These are phyloP conservation scores for Apotomis turbidana DNA, from an alignment of 2,888 invertebrate genomes.

Conservation along the genomic window DNA sequence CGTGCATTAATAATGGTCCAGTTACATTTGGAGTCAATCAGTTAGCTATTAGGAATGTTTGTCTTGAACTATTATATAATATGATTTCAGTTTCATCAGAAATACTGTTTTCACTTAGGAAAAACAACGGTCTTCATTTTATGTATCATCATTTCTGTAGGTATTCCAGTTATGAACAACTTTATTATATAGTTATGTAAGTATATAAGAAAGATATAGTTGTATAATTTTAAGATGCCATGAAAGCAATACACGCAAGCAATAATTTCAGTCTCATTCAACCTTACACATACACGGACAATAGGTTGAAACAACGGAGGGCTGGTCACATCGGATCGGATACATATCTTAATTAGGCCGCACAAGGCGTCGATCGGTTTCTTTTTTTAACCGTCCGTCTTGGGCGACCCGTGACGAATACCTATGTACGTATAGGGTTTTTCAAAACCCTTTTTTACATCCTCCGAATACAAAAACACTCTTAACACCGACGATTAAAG, in stretches of 20 bases:
- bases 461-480: constrained; percentile 5
- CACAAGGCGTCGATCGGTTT: constrained; percentile 74
- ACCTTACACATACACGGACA: constrained; percentile 56
- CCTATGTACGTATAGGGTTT: constrained; percentile 54
- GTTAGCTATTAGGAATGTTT: no score
- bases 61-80: no score
- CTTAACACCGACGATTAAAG: constrained; percentile 25
- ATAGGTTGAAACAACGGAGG: constrained; percentile 74
- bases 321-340: constrained; percentile 72
- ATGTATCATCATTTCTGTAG: no score
- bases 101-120: no score
- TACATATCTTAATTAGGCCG: constrained; percentile 84
- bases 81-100: no score
- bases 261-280: constrained; percentile 38
- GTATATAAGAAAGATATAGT: no score
- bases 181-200: no score
- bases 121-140: no score
- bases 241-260: constrained; percentile 26
- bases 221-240: neutral
- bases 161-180: no score
- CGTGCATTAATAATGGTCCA: no score
- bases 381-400: constrained; percentile 67
- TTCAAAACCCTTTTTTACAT: constrained; percentile 21
- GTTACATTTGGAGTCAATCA: no score
- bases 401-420: constrained; percentile 69